Conservation (phyloP, 2,888 invertebrate species). For the Carterocephalus palaemon region DNA sequence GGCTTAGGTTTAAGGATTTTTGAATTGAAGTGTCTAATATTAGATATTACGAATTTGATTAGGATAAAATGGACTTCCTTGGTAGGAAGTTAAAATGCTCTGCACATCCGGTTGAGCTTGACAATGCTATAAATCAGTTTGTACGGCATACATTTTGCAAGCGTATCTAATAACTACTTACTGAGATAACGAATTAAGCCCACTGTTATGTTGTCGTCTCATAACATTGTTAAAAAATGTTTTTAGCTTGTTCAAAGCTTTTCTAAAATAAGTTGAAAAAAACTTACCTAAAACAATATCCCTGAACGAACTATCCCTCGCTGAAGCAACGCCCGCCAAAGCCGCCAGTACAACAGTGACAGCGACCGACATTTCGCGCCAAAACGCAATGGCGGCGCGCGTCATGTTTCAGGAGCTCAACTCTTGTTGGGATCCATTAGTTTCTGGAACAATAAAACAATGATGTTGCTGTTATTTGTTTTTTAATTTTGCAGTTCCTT, state of each 20-base stretch:
- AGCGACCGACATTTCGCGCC: conserved; percentile 68
- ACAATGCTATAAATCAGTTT: too few species aligned
- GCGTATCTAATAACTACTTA: not conserved
- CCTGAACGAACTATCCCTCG: conserved; percentile 51
- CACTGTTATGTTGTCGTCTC: too few species aligned
- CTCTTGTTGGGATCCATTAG: conserved; percentile 72
- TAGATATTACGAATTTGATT: conserved; percentile 13
- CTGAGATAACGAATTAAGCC: too few species aligned
- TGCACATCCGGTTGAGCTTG: conserved; percentile 5
- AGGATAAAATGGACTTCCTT: conserved; percentile 14
- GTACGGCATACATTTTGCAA: not conserved
- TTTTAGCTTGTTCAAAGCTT: too few species aligned
- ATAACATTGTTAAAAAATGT: too few species aligned
- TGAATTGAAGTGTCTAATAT: conserved; percentile 20
- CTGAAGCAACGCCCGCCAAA: conserved; percentile 52
- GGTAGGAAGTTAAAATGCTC: conserved; percentile 6
- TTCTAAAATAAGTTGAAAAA: conserved; percentile 28
- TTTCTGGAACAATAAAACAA: conserved; percentile 61
- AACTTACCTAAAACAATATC: conserved; percentile 68
- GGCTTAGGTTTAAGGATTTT: conserved; percentile 26
- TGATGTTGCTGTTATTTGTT: conserved; percentile 29
- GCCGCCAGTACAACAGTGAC: conserved; percentile 52
- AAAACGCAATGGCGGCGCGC: conserved; percentile 57
- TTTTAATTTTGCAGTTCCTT: conserved; percentile 1
- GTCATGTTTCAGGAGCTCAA: conserved; percentile 65